phyloP scores from a whole-genome alignment of 2,113 vertebrate species.

The Rhinoptilus africanus region DNA sequence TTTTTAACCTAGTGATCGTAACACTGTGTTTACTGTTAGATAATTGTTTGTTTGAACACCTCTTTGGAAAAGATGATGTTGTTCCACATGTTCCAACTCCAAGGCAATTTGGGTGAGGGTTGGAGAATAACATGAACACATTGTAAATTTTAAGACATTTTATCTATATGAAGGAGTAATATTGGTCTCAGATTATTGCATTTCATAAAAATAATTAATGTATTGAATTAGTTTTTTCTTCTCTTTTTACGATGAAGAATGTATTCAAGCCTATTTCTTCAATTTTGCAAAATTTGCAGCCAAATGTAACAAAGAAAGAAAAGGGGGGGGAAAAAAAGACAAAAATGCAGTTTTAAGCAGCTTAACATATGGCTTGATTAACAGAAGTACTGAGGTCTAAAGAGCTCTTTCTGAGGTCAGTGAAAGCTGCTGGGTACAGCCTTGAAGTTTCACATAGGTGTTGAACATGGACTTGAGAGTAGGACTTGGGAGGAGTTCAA shows the following conservation, averaged over 20 bases:
- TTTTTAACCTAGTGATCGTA: background rate
- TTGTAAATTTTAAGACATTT: background rate
- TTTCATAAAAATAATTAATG: background rate
- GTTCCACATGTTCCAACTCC: background rate
- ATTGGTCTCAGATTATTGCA: background rate
- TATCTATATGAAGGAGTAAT: background rate
- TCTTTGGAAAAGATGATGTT: background rate
- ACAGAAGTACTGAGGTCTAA: background rate
- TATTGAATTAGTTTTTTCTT: background rate
- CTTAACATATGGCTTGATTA: background rate
- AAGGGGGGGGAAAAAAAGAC: accelerated
- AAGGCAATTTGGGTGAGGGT: background rate
- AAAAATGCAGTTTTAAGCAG: background rate
- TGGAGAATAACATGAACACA: background rate
- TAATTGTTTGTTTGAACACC: background rate
- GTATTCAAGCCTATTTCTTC: background rate
- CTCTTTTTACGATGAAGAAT: background rate
- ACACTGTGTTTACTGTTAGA: background rate
- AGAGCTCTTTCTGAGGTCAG: background rate
- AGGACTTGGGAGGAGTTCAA: background rate
- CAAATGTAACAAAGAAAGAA: background rate
- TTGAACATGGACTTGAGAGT: background rate
- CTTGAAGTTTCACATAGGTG: background rate
- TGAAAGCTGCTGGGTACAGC: background rate
- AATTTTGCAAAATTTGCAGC: background rate